Base-by-base conservation (phyloP, 2,797 vertebrate genomes). In the Periparus ater region DNA sequence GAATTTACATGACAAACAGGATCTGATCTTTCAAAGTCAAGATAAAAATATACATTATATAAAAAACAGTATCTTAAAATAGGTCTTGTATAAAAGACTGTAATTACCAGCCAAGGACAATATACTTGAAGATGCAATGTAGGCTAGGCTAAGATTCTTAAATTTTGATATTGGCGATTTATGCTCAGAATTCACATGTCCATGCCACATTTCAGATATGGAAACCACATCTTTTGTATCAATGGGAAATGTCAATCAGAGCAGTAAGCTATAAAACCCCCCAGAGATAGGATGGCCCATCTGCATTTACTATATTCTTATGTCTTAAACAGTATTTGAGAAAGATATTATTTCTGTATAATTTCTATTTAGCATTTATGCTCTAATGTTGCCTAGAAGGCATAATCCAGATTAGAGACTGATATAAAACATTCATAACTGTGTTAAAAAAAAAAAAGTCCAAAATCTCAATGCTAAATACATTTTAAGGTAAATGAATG, bases 1-100 rank as follows among this genome's bases (percentile, higher is more conserved):
- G 44, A 91, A 97, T 97, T 94, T 95, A 91, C 87, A 94, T 89
- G 81, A 93, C 84, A 96, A 94, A 82, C n/a, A 89, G 57, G 65
- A 92, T 83, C 17, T 93, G 80, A 92, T 93, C 81, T 77, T 94
- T 89, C 88, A 93, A 93, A 95, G 88, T 91, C 80, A 93, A 58
- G 88, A 94, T 68, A 94, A 96, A 95, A 95, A 91, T 95, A 85
- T 71, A 51, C 55, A 38, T 79, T 77, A 91, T 22, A 77, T 93
- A 96, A 96, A 96, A 95, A 95, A 85, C 60, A 88, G 75, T 79
- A 57, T 32, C 57, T 74, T 91, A 88, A 91, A 95, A 90, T 85
- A 92, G 47, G 22, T 93, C 72, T 68, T 79, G 23, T 72, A 83
- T 71, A 83, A 85, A 77, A 93, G 77, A 77, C 42, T 61, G 19